Conservation (phyloP, 1,140 invertebrate species). For the Drosophila aff. region DNA sequence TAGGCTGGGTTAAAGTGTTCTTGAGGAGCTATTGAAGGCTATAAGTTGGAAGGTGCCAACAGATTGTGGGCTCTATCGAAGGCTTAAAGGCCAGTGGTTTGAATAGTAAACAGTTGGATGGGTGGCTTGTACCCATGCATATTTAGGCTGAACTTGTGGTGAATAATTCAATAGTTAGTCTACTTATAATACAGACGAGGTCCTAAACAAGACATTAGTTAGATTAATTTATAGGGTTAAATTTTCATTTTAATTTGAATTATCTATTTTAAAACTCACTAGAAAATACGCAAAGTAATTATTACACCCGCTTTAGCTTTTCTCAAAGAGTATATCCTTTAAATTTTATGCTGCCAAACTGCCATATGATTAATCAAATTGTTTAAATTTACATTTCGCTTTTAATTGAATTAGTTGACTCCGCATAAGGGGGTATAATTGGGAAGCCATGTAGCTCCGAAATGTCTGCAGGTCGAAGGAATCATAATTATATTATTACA, state of each 20-base stretch:
- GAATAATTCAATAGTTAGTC: background rate
- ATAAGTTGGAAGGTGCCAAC: constrained; percentile 27
- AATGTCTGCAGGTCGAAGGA: constrained; percentile 35
- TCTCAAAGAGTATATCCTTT: background rate
- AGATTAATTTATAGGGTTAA: no score
- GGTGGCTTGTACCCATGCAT: background rate
- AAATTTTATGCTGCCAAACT: background rate
- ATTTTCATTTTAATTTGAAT: background rate
- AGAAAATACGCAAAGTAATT: background rate
- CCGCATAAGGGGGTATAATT: constrained; percentile 1
- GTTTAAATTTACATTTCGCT: constrained; percentile 40
- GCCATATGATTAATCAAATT: constrained; percentile 53
- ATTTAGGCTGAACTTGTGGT: background rate
- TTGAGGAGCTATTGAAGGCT: constrained; percentile 20
- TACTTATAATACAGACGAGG: background rate
- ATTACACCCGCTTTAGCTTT: background rate
- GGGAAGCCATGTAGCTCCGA: background rate
- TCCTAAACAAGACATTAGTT: no score
- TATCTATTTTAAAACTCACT: background rate
- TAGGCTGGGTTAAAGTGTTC: constrained; percentile 28
- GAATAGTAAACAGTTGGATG: constrained; percentile 8
- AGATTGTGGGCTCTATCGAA: constrained; percentile 10
- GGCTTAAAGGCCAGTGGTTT: constrained; percentile 13
- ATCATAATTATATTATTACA: constrained; percentile 77
- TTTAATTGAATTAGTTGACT: constrained; percentile 67